Base-by-base conservation (phyloP, 2,113 vertebrate species). In the Opisthocomus hoazin region DNA sequence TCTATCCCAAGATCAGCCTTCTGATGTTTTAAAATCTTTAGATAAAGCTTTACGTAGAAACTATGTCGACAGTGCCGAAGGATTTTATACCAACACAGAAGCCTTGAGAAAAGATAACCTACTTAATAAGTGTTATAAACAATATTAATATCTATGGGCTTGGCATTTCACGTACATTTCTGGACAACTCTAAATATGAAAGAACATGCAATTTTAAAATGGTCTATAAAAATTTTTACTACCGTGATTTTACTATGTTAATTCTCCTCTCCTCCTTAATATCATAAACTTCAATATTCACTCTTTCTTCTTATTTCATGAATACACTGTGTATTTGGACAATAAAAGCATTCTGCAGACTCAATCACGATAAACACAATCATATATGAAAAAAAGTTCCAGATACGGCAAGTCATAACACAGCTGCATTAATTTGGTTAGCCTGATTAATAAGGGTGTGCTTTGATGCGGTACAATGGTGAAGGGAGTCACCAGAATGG, bases 381-480 rank as follows among this genome's bases (percentile, higher is more conserved):
- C 78, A 19, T 50, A 16, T 41, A 69, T 76, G 63, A 53, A 79
- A 78, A 89, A 96, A 92, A 60, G 34, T 73, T 75, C 39, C 91
- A 95, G 87, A 69, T 53, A 71, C 8, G 41, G 27, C 58, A 94
- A 96, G 58, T 78, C 84, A 30, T 84, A 96, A 82, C 39, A 75
- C n/a, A 79, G 8, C 60, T 93, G 56, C 57, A 86, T 96, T 94
- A 89, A 93, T 94, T 95, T 95, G 87, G 89, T 96, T 94, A 95
- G 48, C 34, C 80, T 94, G 85, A 92, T 94, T 96, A 96, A 89
- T 45, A 94, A 84, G 79, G 71, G 61, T 57, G 73, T 90, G 64
- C 46, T 97, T 95, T 94, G 56, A 81, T 96, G 65, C 87, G 65
- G 63, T 93, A 75, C 82, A 79, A 11, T 84, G 12, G 36, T 64